Base-by-base conservation (phyloP, 2,797 vertebrate species). In the Chanos chanos region DNA sequence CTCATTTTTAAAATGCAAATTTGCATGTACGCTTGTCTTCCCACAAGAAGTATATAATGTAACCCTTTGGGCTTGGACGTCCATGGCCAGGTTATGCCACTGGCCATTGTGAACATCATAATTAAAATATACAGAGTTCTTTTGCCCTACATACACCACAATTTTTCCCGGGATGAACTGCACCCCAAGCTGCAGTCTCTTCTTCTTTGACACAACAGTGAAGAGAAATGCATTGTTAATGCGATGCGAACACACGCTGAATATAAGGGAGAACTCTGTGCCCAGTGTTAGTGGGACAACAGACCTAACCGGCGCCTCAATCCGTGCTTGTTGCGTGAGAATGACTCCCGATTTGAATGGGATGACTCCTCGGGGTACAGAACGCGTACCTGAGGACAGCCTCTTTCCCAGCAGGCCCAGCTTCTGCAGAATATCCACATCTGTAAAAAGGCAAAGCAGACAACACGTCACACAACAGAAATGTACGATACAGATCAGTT, bases 201-300 rank as follows among this genome's bases (percentile, higher is more conserved):
- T 92, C 80, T 83, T 90, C 73, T 84, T 92, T 24, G 90, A 94
- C 64, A 90, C 86, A 61, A 94, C 27, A 0, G 93, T 87, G 51
- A 99, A 99, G 65, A 99, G 88, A 59, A 94, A 98, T 51, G 95
- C 96, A 3, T 85, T 92, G 88, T 96, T 98, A 83, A 97, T 75
- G n/a, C 95, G 94, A 66, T 99, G 95, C 19, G 93, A 92, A 48
- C 93, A 92, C 27, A 99, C 73, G 75, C 94, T 96, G 82, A 97
- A 81, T 76, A 98, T 89, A 43, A 99, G 71, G 0, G 92, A 90
- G 72, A 99, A 81, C 52, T 93, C 81, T 0, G 86, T 70, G 82
- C 83, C 89, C 71, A 91, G 87, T 60, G 85, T 36, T 0, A 85
- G 2, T 0, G 95, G 94, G 15, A 99, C 43, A 31, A 99, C 67